Base-by-base conservation (phyloP, 2,797 vertebrate genomes). In the Melanogrammus aeglefinus region DNA sequence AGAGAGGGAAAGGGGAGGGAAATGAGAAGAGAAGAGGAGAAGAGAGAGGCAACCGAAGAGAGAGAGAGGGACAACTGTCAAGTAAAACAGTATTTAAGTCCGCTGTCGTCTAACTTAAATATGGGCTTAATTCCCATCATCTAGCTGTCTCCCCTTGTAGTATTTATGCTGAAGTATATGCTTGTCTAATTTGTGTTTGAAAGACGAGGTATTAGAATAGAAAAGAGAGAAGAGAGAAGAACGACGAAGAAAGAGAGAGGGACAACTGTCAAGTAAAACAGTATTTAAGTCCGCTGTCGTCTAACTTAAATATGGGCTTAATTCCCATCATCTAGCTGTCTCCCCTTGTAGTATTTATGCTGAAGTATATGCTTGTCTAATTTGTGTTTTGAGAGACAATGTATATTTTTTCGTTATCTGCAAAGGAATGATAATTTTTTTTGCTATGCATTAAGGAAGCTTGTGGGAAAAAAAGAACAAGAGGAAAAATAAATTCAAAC, bases 201-300 rank as follows among this genome's bases (percentile, higher is more conserved):
- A n/a, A n/a, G n/a, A n/a, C n/a, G n/a, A n/a, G n/a, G n/a, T n/a
- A n/a, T n/a, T n/a, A 16, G 16, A 5, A 57, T 18, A 57, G 85
- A 85, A 77, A 9, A 47, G 44, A n/a, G 14, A 14, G 14, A 14
- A 47, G 44, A 47, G 85, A 85, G 78, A 47, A 14, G 14, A 16
- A 16, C 44, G n/a, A n/a, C 14, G 5, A 18, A 63, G 57, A 63
- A n/a, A 63, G 51, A 63, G 51, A 63, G 21, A 63, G 51, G 8
- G 51, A 63, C 18, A 63, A n/a, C 57, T 24, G 57, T 63, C 57
- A 63, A 63, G 51, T 24, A 63, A 63, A 63, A 63, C 6, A 51
- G 16, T 51, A 14, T 51, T 51, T 51, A 51, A 51, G 18, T 51
- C 47, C 14, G 16, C 16, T 8, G 14, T 21, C 18, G 47, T 51